Conservation (phyloP, 2,797 vertebrate species). For the Sparidentex hasta region DNA sequence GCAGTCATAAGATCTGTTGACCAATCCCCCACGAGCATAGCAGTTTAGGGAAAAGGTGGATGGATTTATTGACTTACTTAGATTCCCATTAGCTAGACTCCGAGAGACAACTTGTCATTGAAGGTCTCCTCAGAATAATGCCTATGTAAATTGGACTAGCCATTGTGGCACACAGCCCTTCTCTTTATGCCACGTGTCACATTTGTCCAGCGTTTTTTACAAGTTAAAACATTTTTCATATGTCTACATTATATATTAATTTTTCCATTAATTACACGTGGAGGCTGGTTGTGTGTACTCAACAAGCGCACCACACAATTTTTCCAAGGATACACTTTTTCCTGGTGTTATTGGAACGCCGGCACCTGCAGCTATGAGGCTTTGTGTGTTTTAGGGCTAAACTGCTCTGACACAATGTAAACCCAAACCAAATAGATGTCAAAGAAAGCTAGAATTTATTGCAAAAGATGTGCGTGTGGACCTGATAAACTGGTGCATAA, state of each 20-base stretch:
- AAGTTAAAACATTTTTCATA: too few species aligned
- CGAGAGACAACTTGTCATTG: slow-evolving; percentile 16
- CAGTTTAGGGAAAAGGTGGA: slow-evolving; percentile 29
- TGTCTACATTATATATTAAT: too few species aligned
- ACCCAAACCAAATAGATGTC: not conserved
- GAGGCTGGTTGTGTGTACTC: too few species aligned
- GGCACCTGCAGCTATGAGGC: too few species aligned
- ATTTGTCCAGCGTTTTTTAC: too few species aligned
- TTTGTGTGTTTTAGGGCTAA: not conserved
- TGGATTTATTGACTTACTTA: slow-evolving; percentile 43
- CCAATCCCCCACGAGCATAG: not conserved
- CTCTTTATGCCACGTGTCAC: too few species aligned
- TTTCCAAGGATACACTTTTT: too few species aligned
- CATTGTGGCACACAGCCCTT: too few species aligned
- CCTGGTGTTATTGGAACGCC: too few species aligned
- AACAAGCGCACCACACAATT: too few species aligned
- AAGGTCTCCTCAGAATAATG: not conserved
- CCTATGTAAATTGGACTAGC: not conserved
- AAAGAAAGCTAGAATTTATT: not conserved
- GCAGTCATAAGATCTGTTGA: not conserved
- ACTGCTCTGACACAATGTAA: not conserved
- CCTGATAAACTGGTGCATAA: too few species aligned
- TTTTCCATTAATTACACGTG: too few species aligned
- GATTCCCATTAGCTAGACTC: slow-evolving; percentile 25
- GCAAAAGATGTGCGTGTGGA: not conserved